Evolutionary conservation across 2,888 invertebrate species (phyloP).

Genomic region (Dione juno): DNA sequence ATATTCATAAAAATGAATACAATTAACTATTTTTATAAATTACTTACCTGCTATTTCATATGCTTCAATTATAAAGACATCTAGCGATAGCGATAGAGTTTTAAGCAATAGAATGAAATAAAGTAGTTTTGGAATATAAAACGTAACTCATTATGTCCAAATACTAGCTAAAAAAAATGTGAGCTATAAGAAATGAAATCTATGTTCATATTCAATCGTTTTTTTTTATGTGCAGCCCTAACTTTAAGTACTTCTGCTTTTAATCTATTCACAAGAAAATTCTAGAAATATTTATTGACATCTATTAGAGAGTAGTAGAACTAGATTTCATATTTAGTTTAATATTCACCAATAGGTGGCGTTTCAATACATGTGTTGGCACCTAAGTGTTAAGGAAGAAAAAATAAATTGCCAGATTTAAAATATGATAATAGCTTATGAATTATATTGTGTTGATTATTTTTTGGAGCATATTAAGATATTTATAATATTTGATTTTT

Average conservation of each 20-base stretch:
- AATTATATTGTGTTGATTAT: not conserved
- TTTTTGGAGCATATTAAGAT: not conserved
- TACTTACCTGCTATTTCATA: no score
- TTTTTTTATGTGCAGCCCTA: constrained; percentile 5
- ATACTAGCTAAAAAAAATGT: no score
- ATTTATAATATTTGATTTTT: not conserved
- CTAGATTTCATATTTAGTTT: not conserved
- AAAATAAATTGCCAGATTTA: not conserved
- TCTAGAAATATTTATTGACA: constrained; percentile 51
- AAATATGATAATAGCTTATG: not conserved
- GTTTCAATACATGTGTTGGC: constrained; percentile 11
- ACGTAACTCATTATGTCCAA: no score
- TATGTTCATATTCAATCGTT: no score
- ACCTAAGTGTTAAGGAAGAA: constrained; percentile 20
- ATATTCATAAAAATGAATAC: no score
- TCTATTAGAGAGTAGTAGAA: constrained; percentile 56
- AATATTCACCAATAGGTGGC: not conserved
- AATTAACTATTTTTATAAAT: no score
- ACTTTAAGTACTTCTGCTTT: constrained; percentile 25
- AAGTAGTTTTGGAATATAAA: no score
- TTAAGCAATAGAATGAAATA: no score
- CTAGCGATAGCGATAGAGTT: no score
- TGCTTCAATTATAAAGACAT: no score
- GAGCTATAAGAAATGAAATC: no score
- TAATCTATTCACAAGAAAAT: constrained; percentile 23